These are phyloP conservation scores for Cetonia aurata DNA, from an alignment of 2,888 invertebrate genomes.

Conservation along the genomic window DNA sequence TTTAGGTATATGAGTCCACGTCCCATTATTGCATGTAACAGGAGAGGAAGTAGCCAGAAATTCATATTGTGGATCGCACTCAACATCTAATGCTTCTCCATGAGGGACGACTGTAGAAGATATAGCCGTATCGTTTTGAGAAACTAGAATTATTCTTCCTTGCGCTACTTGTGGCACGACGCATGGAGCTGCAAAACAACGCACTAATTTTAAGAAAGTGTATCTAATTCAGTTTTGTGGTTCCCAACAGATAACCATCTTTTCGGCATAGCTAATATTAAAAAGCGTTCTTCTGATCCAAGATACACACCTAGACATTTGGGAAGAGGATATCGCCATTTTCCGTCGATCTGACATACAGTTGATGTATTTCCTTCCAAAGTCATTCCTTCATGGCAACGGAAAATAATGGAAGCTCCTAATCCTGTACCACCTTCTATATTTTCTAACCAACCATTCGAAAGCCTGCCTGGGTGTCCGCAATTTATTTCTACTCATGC, in stretches of 20 bases:
- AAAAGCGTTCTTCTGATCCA: conserved; percentile 19
- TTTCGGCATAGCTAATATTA: conserved; percentile 6
- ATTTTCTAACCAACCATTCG: conserved; percentile 96
- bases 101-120: conserved; percentile 76
- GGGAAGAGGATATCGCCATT: conserved; percentile 94
- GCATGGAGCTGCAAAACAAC: conserved; percentile 82
- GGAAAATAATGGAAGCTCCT: conserved; percentile 92
- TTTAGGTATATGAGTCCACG: conserved; percentile 94
- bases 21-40: conserved; percentile 93
- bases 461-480: conserved; percentile 91
- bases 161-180: conserved; percentile 90
- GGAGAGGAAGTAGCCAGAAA: conserved; percentile 81
- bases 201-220: neutral
- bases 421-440: conserved; percentile 90
- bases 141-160: conserved; percentile 78
- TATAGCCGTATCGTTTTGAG: conserved; percentile 68
- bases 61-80: conserved; percentile 89
- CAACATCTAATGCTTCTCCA: conserved; percentile 79
- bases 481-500: conserved; percentile 91
- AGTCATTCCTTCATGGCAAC: conserved; percentile 93
- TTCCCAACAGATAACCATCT: neutral
- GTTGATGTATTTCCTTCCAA: conserved; percentile 90
- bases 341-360: conserved; percentile 93
- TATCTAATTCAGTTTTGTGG: neutral
- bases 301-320: conserved; percentile 82